These are phyloP conservation scores for Danio albolineatus DNA, from an alignment of 2,797 vertebrate genomes.

Conservation along the genomic window DNA sequence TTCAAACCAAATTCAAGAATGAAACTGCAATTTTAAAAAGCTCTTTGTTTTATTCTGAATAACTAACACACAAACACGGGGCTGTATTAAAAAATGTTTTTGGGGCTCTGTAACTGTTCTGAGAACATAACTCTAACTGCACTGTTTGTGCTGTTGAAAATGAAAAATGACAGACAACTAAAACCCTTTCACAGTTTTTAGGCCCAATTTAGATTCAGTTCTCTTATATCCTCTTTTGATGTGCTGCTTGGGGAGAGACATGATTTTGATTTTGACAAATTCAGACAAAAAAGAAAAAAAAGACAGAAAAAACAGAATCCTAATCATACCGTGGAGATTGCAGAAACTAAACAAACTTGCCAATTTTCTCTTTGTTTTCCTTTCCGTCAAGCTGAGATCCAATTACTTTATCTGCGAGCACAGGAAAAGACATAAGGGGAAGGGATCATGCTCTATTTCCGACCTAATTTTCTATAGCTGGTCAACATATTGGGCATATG, in stretches of 20 bases:
- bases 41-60: neutral
- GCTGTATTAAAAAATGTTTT: neutral
- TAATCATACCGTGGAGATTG: constrained; percentile 40
- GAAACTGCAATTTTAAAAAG: neutral
- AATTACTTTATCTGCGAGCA: constrained; percentile 47
- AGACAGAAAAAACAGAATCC: constrained; percentile 44
- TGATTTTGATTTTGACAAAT: constrained; percentile 50
- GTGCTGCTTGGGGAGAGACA: constrained; percentile 40
- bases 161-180: constrained; percentile 24
- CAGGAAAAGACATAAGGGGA: constrained; percentile 32
- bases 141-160: neutral
- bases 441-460: constrained; percentile 32
- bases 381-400: constrained; percentile 55
- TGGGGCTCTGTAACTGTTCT: neutral
- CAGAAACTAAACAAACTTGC: constrained; percentile 51
- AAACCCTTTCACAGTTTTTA: constrained; percentile 35
- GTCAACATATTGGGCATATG: constrained; percentile 29
- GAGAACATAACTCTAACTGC: neutral
- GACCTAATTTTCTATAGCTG: constrained; percentile 19
- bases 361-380: constrained; percentile 53
- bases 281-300: constrained; percentile 35
- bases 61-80: neutral
- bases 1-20: neutral
- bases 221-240: constrained; percentile 38
- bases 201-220: constrained; percentile 48